A percentile compares a stretch with the other conserved stretches of the same genome.
Conservation (phyloP, 2,888 invertebrate genomes). For the Limnephilus marmoratus region DNA sequence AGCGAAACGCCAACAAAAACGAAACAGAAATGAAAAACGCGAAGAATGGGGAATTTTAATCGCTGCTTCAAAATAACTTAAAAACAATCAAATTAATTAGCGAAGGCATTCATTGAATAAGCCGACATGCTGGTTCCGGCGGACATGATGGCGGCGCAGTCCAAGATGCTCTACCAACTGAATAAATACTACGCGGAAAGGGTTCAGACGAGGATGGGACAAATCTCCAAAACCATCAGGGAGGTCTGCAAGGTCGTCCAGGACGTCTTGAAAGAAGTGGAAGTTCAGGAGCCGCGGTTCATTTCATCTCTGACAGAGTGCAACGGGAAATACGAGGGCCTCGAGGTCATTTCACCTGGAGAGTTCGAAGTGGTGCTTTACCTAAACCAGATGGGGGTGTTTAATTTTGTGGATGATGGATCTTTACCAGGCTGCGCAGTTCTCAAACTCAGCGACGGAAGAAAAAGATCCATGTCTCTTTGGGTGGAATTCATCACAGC, state of each 20-base stretch:
- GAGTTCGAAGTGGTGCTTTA: conserved; percentile 97
- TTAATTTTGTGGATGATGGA: conserved; percentile 98
- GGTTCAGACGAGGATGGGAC: conserved; percentile 90
- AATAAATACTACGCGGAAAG: conserved; percentile 95
- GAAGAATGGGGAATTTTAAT: conserved; percentile 54
- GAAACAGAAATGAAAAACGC: conserved; percentile 39
- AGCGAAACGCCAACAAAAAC: conserved; percentile 46
- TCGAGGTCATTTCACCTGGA: conserved; percentile 93
- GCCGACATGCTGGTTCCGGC: conserved; percentile 88
- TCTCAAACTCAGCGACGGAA: conserved; percentile 94
- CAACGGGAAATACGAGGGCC: conserved; percentile 94
- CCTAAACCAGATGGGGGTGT: conserved; percentile 97
- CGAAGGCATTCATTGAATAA: background rate
- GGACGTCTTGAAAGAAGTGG: conserved; percentile 96
- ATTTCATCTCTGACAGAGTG: conserved; percentile 93
- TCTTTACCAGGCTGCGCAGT: conserved; percentile 95
- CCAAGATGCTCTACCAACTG: conserved; percentile 96
- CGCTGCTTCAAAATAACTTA: conserved; percentile 28
- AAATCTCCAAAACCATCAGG: conserved; percentile 91
- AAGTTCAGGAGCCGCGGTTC: conserved; percentile 95
- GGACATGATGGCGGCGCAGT: conserved; percentile 96
- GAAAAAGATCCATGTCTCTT: conserved; percentile 96
- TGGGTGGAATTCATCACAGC: conserved; percentile 99
- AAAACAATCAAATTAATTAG: background rate
- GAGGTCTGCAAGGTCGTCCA: conserved; percentile 95